A percentile compares a stretch with the other conserved stretches of the same genome.
Evolutionary conservation across 1,140 invertebrate species (phyloP).

Genomic region (Megalonaias nervosa): DNA sequence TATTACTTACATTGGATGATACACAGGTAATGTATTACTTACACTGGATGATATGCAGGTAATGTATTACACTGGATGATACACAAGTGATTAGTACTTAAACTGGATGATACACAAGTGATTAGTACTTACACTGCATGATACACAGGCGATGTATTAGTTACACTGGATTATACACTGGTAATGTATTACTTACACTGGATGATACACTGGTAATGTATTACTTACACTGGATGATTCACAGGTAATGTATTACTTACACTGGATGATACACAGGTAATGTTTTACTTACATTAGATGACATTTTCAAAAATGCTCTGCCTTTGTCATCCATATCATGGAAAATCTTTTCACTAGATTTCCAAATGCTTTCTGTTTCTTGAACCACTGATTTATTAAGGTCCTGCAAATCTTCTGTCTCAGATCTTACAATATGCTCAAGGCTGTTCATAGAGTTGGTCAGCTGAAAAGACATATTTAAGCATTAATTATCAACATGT

Average conservation of each 20-base stretch:
- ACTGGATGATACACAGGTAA: not conserved
- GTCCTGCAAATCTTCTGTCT: constrained; percentile 73
- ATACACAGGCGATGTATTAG: too few relatives aligned
- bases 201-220: too few relatives aligned
- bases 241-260: too few relatives aligned
- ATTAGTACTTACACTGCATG: too few relatives aligned
- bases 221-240: too few relatives aligned
- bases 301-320: constrained; percentile 80
- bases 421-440: constrained; percentile 74
- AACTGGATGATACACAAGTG: too few relatives aligned
- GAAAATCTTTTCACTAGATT: constrained; percentile 60
- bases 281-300: constrained; percentile 74
- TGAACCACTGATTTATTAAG: constrained; percentile 65
- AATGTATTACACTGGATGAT: constrained; percentile 65
- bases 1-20: too few relatives aligned
- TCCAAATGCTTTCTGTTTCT: constrained; percentile 65
- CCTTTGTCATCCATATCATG: constrained; percentile 77
- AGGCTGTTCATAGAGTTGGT: constrained; percentile 79
- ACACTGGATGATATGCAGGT: too few relatives aligned
- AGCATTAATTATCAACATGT: not conserved
- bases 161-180: too few relatives aligned
- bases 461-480: constrained; percentile 68
- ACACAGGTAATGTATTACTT: not conserved
- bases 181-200: too few relatives aligned
- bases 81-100: not conserved